Evolutionary conservation across 1,140 invertebrate genomes (phyloP).

Genomic region (Lepidotrigona ventralis): DNA sequence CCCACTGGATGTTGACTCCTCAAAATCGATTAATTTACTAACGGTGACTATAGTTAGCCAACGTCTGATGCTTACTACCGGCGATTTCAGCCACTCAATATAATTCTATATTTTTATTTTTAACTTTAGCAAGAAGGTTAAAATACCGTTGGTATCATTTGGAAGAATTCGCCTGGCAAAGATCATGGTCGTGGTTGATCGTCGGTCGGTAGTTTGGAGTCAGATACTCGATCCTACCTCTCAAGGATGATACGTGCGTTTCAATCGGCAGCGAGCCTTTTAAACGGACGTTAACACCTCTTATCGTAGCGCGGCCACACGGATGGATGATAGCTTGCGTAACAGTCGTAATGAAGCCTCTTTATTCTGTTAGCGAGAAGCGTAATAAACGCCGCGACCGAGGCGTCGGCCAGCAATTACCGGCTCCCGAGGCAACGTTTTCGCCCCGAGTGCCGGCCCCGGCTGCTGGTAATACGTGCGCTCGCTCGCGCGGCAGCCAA

Average conservation of each 20-base stretch:
- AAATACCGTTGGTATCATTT: neutral
- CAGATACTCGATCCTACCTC: neutral
- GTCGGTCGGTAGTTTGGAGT: slow-evolving; percentile 22
- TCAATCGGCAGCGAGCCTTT: neutral
- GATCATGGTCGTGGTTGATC: neutral
- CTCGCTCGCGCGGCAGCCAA: slow-evolving; percentile 3
- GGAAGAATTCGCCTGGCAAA: slow-evolving; percentile 15
- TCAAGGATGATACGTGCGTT: neutral
- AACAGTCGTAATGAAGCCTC: slow-evolving; percentile 54
- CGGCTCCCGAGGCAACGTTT: slow-evolving; percentile 7
- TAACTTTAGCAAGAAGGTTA: too few species aligned
- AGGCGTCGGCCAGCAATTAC: slow-evolving; percentile 46
- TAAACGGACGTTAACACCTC: slow-evolving; percentile 47
- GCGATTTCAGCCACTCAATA: too few species aligned
- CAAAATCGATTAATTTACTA: neutral
- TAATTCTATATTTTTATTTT: too few species aligned
- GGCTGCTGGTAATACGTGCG: neutral
- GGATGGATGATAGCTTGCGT: slow-evolving; percentile 42
- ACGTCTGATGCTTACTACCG: too few species aligned
- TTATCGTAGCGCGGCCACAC: slow-evolving; percentile 21
- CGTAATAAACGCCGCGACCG: slow-evolving; percentile 27
- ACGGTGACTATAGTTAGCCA: too few species aligned
- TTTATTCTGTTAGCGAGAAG: slow-evolving; percentile 52
- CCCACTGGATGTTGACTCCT: too few species aligned
- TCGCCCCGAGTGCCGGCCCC: neutral